phyloP scores from a whole-genome alignment of 2,797 vertebrate genomes.

The Pipistrellus pygmaeus region DNA sequence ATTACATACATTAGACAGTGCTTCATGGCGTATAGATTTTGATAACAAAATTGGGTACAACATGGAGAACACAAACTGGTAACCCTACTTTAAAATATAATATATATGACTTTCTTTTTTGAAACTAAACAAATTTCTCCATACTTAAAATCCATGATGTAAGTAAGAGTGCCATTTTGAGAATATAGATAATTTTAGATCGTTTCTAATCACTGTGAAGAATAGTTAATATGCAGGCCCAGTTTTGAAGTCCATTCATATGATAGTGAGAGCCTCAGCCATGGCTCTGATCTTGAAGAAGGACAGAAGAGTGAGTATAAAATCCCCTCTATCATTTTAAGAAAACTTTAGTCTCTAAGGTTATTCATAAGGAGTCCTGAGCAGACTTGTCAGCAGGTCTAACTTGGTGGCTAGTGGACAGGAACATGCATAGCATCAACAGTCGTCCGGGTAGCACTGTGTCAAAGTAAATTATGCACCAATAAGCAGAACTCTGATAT shows the following conservation, averaged over 20 bases:
- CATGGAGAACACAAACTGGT: background rate
- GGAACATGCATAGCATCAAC: background rate
- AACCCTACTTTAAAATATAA: background rate
- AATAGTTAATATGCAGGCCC: background rate
- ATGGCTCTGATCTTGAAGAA: background rate
- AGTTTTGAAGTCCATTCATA: background rate
- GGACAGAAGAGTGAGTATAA: background rate
- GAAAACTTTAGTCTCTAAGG: background rate
- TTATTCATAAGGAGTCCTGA: background rate
- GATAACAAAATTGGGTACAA: constrained; percentile 51
- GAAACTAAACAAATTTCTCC: background rate
- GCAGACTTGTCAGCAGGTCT: background rate
- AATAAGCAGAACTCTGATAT: background rate
- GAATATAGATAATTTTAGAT: background rate
- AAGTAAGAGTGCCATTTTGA: background rate
- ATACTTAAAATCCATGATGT: background rate
- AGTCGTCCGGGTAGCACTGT: background rate
- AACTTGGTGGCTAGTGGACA: background rate
- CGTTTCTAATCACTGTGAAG: background rate
- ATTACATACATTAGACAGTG: constrained; percentile 63
- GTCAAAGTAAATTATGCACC: background rate
- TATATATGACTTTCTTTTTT: background rate
- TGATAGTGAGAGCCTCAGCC: background rate
- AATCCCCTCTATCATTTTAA: background rate
- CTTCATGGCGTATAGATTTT: constrained; percentile 57